phyloP scores from a whole-genome alignment of 2,797 vertebrate genomes.

The Naso thynnoides region DNA sequence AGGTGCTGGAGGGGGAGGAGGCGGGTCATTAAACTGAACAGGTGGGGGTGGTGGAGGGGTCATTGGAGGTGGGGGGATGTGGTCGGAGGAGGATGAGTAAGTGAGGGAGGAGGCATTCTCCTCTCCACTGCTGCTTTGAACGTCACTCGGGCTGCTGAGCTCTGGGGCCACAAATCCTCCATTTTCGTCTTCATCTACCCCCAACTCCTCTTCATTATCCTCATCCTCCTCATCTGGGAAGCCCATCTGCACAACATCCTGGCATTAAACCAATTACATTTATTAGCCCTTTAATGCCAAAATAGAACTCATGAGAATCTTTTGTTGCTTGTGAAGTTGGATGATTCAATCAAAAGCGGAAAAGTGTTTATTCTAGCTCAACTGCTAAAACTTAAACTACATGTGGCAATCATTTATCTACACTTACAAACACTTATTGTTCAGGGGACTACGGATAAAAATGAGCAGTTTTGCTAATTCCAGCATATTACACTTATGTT shows the following conservation, averaged over 20 bases:
- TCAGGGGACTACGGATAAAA: too few relatives aligned
- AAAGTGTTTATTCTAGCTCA: background rate
- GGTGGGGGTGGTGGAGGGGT: slow-evolving; percentile 92
- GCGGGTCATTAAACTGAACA: slow-evolving; percentile 88
- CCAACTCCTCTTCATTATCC: slow-evolving; percentile 81
- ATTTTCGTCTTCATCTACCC: slow-evolving; percentile 90
- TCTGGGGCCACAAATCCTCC: slow-evolving; percentile 90
- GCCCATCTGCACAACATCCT: slow-evolving; percentile 92
- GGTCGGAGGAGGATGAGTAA: slow-evolving; percentile 95
- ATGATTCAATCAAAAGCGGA: background rate
- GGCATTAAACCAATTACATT: slow-evolving; percentile 75
- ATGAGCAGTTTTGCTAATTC: too few relatives aligned
- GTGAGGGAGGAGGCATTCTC: slow-evolving; percentile 96
- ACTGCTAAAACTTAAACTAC: background rate
- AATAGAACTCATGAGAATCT: slow-evolving; percentile 5
- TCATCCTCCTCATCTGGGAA: slow-evolving; percentile 93
- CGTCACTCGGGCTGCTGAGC: slow-evolving; percentile 93
- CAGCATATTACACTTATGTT: too few relatives aligned
- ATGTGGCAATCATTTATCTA: too few relatives aligned
- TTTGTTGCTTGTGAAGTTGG: background rate
- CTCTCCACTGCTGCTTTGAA: slow-evolving; percentile 93
- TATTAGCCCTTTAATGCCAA: slow-evolving; percentile 58
- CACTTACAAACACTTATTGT: background rate
- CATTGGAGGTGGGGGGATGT: slow-evolving; percentile 92
- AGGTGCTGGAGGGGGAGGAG: slow-evolving; percentile 67